Evolutionary conservation across 2,797 vertebrate species (phyloP).

Genomic region (Chiloscyllium punctatum): DNA sequence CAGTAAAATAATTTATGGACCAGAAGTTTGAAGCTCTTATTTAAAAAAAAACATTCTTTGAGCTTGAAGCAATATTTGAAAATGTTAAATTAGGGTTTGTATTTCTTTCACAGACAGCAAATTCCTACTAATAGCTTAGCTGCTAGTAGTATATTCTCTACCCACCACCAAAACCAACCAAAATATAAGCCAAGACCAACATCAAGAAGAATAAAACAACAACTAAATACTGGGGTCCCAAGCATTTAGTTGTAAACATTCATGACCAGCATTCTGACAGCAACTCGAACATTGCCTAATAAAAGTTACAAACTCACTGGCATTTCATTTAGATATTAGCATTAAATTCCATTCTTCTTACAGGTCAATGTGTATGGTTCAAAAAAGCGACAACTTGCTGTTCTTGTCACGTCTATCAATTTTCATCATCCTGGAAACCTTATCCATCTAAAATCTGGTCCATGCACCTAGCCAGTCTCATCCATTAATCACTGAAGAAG

Average conservation of each 20-base stretch:
- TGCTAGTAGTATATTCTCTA: slow-evolving; percentile 7
- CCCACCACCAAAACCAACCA: slow-evolving; percentile 15
- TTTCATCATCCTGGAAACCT: background rate
- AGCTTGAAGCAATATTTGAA: background rate
- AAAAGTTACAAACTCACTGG: background rate
- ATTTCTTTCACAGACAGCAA: background rate
- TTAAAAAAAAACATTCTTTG: background rate
- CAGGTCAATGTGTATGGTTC: background rate
- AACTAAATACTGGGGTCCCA: background rate
- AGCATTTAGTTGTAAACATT: slow-evolving; percentile 18
- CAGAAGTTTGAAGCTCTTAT: background rate
- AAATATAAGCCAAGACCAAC: background rate
- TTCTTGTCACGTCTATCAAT: background rate
- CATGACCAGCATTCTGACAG: background rate
- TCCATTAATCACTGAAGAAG: slow-evolving; percentile 75
- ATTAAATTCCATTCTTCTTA: background rate
- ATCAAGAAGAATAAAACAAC: background rate
- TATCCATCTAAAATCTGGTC: background rate
- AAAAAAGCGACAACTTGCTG: background rate
- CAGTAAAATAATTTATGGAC: background rate
- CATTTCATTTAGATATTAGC: background rate
- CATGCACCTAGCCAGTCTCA: background rate
- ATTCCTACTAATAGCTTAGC: background rate
- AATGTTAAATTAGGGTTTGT: background rate
- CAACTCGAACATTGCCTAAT: slow-evolving; percentile 3